Evolutionary conservation across 2,797 vertebrate genomes (phyloP), one percentile per base, ranked within the genome.

Genomic region (Hipposideros larvatus): DNA sequence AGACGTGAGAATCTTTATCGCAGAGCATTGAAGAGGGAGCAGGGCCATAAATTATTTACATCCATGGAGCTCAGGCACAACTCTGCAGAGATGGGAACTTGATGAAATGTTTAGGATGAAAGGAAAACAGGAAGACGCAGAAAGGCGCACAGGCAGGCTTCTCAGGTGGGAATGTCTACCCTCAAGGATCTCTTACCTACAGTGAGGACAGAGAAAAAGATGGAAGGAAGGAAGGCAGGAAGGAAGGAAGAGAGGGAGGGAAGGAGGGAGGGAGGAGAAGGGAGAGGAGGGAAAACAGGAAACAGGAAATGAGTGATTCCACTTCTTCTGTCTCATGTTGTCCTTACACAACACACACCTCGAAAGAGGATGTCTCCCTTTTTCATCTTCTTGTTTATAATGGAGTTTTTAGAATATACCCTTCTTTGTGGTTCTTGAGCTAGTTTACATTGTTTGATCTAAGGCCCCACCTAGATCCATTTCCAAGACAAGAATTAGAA

Each of bases 401-500:
- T 19, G 14, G 26, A 48, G 37, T 80, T 87, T 90, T 91, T 18
- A 74, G 73, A 87, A 79, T 51, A 57, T 7, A 31, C 9, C 3
- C 55, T 18, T n/a, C 63, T 51, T 10, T 86, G 15, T 87, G 57
- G 5, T 70, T 87, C 71, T 87, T 84, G 8, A 80, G 10, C 53
- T 93, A 41, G 28, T 37, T 46, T 80, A 46, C 18, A 18, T 51
- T 59, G 53, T n/a, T 84, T 65, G 57, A 46, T 65, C 46, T 59
- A 48, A 80, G 24, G 4, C 43, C 24, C 19, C 77, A 48, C 37
- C 37, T 70, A 80, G 16, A 46, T 59, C 26, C 31, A 65, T 34
- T 91, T 87, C 48, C 6, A 80, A 84, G 73, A 79, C 8, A 88
- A 88, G 19, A 87, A 83, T 66, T 51, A 88, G 13, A 90, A 55